Conservation (phyloP, 2,888 invertebrate genomes). For the Myathropa florea region DNA sequence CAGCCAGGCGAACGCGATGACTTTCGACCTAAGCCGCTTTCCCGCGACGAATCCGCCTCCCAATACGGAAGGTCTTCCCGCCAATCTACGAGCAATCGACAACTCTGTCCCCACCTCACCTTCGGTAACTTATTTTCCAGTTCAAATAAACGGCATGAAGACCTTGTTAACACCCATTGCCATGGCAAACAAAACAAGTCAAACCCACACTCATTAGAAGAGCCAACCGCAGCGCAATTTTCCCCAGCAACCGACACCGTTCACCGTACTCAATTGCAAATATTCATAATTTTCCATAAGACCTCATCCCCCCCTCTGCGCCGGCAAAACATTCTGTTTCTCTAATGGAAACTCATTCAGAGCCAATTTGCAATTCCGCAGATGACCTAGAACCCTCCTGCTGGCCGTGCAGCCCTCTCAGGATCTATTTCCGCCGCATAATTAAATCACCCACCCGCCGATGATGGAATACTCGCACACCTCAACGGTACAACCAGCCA, state of each 20-base stretch:
- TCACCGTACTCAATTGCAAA: not conserved
- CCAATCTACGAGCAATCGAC: too few species aligned
- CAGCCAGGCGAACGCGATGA: too few species aligned
- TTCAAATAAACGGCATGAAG: too few species aligned
- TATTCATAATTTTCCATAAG: not conserved
- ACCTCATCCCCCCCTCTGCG: not conserved
- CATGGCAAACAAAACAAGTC: too few species aligned
- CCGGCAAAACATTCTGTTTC: too few species aligned
- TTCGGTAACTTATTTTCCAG: too few species aligned
- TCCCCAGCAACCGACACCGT: too few species aligned
- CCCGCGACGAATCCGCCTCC: too few species aligned
- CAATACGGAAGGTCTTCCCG: too few species aligned
- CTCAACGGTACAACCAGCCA: not conserved
- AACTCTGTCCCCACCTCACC: too few species aligned
- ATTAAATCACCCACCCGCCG: not conserved
- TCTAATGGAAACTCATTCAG: not conserved
- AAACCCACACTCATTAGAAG: not conserved
- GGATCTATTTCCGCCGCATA: not conserved
- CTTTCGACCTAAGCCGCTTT: too few species aligned
- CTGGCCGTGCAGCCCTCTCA: not conserved
- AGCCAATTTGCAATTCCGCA: not conserved
- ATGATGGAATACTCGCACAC: not conserved
- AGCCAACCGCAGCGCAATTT: not conserved
- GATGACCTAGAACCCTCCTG: not conserved
- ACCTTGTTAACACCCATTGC: too few species aligned